Evolutionary conservation across 2,113 vertebrate genomes (phyloP), one percentile per base, ranked within the genome.

Genomic region (Phylloscopus whistleri): DNA sequence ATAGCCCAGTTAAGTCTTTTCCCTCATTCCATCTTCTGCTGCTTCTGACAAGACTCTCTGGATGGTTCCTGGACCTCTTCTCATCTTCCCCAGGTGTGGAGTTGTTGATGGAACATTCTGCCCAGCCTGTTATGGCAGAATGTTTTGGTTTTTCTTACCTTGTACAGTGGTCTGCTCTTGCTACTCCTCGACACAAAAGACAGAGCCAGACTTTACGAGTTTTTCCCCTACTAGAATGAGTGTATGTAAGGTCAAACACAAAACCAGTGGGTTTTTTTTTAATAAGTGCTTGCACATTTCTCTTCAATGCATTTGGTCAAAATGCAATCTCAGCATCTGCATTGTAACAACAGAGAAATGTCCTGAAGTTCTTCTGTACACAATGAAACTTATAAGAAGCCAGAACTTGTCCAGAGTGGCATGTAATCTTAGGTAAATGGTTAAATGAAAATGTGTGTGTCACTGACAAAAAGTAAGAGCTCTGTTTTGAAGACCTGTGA

Each of bases 71-170:
- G 44, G 15, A 68, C 14, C 3, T 56, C 33, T 41, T 56, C 11
- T 31, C 13, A 6, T 35, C n/a, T 6, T 79, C 16, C 8, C 7
- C 13, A 2, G 1, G 1, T 24, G 7, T 35, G n/a, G 15, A 72
- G 11, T 9, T 56, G 19, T 28, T 41, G 49, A 64, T 5, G 12
- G 37, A 80, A 83, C 8, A 63, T 28, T 70, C 30, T 84, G 27
- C 10, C 27, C 27, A 41, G 6, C 11, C 55, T 60, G 13, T 33
- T 79, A 17, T 46, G 19, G 44, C 44, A 46, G 44, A 46, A 46
- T 8, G 20, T 21, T 46, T 46, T 63, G 6, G 21, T 43, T 84
- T 76, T 31, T 58, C n/a, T 20, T 80, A 4, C 8, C 10, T n/a
- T 82, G 8, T 18, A 48, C 46, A 37, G 16, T 26, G 13, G 17